phyloP scores from a whole-genome alignment of 2,113 vertebrate species.

The Sardina pilchardus region DNA sequence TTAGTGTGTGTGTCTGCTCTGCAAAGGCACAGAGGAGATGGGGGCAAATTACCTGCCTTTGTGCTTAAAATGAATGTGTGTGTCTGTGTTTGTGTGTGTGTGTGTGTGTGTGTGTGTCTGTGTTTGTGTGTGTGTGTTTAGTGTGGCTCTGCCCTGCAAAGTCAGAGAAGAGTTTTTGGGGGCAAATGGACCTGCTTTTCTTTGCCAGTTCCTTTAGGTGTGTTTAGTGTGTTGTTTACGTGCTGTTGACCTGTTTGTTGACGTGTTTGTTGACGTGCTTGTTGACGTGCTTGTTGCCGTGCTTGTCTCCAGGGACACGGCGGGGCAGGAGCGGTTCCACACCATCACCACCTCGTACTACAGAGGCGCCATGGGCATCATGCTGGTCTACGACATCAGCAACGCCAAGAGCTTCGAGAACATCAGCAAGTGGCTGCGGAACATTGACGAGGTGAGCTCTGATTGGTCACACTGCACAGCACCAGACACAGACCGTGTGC shows the following conservation, averaged over 20 bases:
- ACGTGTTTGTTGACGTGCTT: slow-evolving; percentile 22
- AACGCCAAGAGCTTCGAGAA: slow-evolving; percentile 99
- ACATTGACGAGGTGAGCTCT: slow-evolving; percentile 92
- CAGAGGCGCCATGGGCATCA: slow-evolving; percentile 98
- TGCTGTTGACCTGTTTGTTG: slow-evolving; percentile 17
- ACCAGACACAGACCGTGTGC: too few species aligned
- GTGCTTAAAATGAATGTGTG: not conserved
- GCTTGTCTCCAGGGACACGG: slow-evolving; percentile 85
- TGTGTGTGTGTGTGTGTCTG: too few species aligned
- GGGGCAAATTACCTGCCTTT: too few species aligned
- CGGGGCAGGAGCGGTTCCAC: slow-evolving; percentile 97
- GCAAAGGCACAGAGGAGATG: too few species aligned
- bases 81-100: not conserved
- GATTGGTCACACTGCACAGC: not conserved
- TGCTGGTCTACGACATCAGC: slow-evolving; percentile 99
- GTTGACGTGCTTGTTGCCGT: not conserved
- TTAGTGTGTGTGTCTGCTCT: too few species aligned
- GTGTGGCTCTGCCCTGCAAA: not conserved
- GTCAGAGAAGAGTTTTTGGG: not conserved
- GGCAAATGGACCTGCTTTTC: not conserved
- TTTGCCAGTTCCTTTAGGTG: not conserved
- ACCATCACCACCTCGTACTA: slow-evolving; percentile 99
- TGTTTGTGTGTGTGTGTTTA: too few species aligned
- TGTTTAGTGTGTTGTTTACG: not conserved
- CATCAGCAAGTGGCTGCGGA: slow-evolving; percentile 99